Base-by-base conservation (phyloP, 1,140 invertebrate species). In the Plectrocnemia conspersa region DNA sequence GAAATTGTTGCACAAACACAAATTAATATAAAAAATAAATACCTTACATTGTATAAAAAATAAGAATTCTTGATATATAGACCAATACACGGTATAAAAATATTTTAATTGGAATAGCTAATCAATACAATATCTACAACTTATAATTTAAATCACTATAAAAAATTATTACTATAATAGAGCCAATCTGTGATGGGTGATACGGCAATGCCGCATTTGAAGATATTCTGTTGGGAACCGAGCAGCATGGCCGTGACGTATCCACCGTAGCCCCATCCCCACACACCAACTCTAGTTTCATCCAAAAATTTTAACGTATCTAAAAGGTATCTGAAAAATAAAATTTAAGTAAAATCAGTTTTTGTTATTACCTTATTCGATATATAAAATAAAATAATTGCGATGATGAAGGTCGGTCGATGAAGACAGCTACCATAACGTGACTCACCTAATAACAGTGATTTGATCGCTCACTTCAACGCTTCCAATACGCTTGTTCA, bases 201-300 rank as follows among this genome's bases (percentile, higher is more conserved):
- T 1, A 97, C 87, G 5, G 92, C 84, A 42, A 95, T 86, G 36
- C 91, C 93, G 70, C 93, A 97, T 64, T 91, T 89, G 70, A 93
- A 91, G 16, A 89, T 81, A 62, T 85, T 81, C 64, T 91, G 86
- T 64, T 91, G 88, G 6, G 84, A 86, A 9, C 89, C 89, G 29
- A 97, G 77, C 23, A 91, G 83, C 83, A 91, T 91, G 27, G 89
- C 80, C 0, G 91, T 91, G 11, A 94, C 86, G 71, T 93, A 97
- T 1, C 92, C 93, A 7, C 93, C 93, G 70, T 94, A 96, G n/a
- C 91, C 92, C 91, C 91, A 92, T n/a, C 93, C 93, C 91, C 90
- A 95, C 36, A 97, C 83, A 1, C 89, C 91, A 24, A 95, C 87
- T 55, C 89, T 82, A 1, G 84, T 85, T 61, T 85, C 82, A 67